phyloP scores from a whole-genome alignment of 2,888 invertebrate species.

The Notocelia uddmanniana region DNA sequence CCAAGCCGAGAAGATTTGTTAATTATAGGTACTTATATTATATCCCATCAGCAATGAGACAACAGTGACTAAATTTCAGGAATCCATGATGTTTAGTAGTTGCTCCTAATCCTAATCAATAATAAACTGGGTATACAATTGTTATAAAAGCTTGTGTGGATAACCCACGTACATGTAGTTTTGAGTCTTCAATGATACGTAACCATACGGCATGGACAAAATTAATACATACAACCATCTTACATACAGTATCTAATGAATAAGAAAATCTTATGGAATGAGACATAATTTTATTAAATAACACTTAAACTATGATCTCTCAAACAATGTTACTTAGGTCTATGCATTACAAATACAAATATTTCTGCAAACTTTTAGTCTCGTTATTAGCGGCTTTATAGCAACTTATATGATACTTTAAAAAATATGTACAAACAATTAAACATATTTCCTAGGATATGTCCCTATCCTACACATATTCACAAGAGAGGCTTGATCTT shows the following conservation, averaged over 20 bases:
- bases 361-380: not conserved
- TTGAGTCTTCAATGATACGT: not conserved
- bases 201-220: not conserved
- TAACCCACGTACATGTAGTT: no score
- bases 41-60: not conserved
- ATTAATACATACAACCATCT: no score
- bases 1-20: no score
- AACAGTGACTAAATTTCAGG: not conserved
- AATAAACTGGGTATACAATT: not conserved
- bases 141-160: not conserved
- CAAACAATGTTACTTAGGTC: no score
- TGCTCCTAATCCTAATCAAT: no score
- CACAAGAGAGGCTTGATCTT: not conserved
- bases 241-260: no score
- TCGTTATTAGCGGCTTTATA: not conserved
- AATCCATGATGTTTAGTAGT: not conserved
- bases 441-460: conserved; percentile 9
- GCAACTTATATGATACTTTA: not conserved
- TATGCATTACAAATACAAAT: not conserved
- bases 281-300: not conserved
- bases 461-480: conserved; percentile 1
- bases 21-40: no score
- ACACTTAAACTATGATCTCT: no score
- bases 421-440: not conserved
- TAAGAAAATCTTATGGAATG: not conserved